Evolutionary conservation across 2,797 vertebrate species (phyloP).

Genomic region (Molossus alvarezi): DNA sequence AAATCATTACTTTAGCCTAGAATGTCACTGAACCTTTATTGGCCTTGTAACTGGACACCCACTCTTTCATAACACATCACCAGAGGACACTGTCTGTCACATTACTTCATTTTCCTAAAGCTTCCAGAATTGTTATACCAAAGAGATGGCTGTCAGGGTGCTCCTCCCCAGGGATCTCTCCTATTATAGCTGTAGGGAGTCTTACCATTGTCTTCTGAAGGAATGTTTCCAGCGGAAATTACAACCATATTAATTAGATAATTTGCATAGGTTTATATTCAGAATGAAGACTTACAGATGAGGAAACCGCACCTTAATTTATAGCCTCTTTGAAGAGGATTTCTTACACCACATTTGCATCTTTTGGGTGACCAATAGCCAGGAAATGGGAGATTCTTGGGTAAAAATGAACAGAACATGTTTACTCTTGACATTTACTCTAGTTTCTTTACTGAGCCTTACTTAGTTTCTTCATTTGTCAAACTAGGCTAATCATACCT

Average conservation of each 20-base stretch:
- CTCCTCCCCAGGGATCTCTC: constrained; percentile 12
- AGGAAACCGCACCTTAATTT: not conserved
- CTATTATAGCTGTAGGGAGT: not conserved
- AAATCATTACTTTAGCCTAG: constrained; percentile 68
- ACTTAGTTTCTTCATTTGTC: not conserved
- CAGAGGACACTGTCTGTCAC: constrained; percentile 51
- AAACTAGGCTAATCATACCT: not conserved
- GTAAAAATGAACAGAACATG: constrained; percentile 53
- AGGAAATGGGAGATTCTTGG: constrained; percentile 26
- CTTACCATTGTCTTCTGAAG: constrained; percentile 31
- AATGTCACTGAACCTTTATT: constrained; percentile 47
- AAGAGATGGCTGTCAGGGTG: not conserved
- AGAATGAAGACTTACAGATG: not conserved
- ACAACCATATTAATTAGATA: not conserved
- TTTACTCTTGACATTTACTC: not conserved
- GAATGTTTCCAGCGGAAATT: constrained; percentile 36
- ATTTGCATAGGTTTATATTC: constrained; percentile 62
- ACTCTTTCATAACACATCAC: not conserved
- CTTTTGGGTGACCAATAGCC: not conserved
- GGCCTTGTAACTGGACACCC: constrained; percentile 39
- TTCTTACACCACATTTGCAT: constrained; percentile 23
- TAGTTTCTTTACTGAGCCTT: not conserved
- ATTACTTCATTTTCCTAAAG: constrained; percentile 50
- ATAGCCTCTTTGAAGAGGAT: not conserved
- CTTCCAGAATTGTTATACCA: constrained; percentile 23